A percentile compares a stretch with the other conserved stretches of the same genome.
Conservation (phyloP, 2,113 vertebrate genomes). For the Albula goreensis region DNA sequence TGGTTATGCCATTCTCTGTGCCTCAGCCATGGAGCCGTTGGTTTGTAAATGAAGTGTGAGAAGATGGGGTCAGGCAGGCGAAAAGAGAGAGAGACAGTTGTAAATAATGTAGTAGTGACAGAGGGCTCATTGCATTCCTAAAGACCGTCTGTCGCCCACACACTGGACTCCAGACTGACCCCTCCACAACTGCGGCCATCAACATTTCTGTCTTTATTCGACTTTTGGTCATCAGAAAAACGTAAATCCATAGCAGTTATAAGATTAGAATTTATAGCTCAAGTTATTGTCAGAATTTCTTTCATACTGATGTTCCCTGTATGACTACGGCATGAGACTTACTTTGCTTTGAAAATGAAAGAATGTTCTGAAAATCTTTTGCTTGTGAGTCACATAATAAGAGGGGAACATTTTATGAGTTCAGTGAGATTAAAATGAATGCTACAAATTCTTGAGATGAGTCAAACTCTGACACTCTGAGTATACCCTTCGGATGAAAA, state of each 20-base stretch:
- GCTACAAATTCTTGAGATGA: too few species aligned
- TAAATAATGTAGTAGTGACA: not conserved
- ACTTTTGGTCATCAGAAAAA: not conserved
- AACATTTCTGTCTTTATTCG: not conserved
- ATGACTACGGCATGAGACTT: not conserved
- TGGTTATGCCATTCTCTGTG: not conserved
- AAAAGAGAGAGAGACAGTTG: not conserved
- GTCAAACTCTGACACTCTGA: not conserved
- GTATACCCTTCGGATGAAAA: not conserved
- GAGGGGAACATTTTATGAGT: not conserved
- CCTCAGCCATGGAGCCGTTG: not conserved
- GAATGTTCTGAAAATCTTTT: not conserved
- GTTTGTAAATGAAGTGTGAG: not conserved
- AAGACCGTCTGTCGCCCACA: not conserved
- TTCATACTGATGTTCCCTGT: not conserved
- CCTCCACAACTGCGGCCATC: not conserved
- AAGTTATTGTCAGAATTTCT: not conserved
- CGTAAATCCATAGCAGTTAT: not conserved
- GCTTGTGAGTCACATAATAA: not conserved
- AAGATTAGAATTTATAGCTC: not conserved
- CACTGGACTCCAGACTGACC: not conserved
- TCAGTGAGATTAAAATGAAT: not conserved
- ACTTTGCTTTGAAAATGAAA: not conserved
- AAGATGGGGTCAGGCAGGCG: not conserved
- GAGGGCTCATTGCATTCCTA: not conserved